phyloP scores from a whole-genome alignment of 2,113 vertebrate genomes.

The Festucalex cinctus region DNA sequence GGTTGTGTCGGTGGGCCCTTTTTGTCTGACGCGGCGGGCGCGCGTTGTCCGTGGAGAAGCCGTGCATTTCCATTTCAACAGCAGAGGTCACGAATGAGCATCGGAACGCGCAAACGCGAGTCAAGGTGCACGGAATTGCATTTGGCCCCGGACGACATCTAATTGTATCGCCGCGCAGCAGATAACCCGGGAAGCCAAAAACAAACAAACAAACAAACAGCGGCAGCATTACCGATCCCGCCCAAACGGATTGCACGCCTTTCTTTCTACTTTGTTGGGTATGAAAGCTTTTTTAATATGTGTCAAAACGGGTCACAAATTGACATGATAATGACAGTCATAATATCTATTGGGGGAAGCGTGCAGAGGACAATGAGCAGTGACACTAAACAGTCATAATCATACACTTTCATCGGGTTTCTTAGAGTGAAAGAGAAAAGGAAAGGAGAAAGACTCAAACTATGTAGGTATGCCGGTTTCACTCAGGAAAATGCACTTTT shows the following conservation, averaged over 20 bases:
- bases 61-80: conserved; percentile 37
- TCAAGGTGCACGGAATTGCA: conserved; percentile 32
- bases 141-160: conserved; percentile 32
- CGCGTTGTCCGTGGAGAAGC: conserved; percentile 30
- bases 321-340: conserved; percentile 6
- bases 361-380: neutral
- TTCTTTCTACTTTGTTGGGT: neutral
- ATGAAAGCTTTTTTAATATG: neutral
- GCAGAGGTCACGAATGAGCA: conserved; percentile 44
- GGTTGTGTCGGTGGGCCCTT: conserved; percentile 29
- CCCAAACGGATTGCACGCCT: neutral
- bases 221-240: neutral
- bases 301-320: neutral
- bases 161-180: conserved; percentile 22
- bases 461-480: too few relatives aligned
- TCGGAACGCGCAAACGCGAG: conserved; percentile 31
- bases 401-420: too few relatives aligned
- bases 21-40: conserved; percentile 27
- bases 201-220: neutral
- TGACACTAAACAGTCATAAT: neutral
- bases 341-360: conserved; percentile 6
- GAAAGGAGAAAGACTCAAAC: too few relatives aligned
- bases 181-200: conserved; percentile 16
- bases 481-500: too few relatives aligned
- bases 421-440: too few relatives aligned